Percentiles rank a stretch among this genome's conserved stretches.
These are phyloP conservation scores for Copsychus sechellarum DNA, from an alignment of 2,113 vertebrate species.

Conservation along the genomic window DNA sequence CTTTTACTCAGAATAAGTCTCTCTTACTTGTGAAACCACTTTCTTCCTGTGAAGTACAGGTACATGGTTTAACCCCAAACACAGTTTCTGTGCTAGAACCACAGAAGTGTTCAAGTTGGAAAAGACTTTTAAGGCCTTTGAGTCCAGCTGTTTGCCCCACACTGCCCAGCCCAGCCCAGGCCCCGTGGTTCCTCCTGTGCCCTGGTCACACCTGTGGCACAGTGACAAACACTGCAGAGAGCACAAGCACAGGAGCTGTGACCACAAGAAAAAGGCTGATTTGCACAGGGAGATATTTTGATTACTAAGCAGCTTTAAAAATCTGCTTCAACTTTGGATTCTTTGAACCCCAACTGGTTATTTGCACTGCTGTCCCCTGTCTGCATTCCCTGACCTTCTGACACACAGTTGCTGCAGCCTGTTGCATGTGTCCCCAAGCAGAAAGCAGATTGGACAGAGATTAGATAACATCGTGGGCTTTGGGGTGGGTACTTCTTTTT, in stretches of 20 bases:
- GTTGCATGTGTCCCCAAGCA: constrained; percentile 55
- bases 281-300: not conserved
- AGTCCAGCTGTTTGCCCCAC: rapidly evolving
- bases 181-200: not conserved
- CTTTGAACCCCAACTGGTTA: not conserved
- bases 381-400: constrained; percentile 55
- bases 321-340: constrained; percentile 36
- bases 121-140: not conserved
- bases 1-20: not conserved
- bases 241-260: not conserved
- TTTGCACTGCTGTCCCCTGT: constrained; percentile 33
- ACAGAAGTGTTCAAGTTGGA: not conserved
- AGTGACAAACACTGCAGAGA: not conserved
- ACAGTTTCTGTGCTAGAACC: not conserved
- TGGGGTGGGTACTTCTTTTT: constrained; percentile 59
- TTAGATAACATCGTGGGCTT: constrained; percentile 54
- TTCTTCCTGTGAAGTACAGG: not conserved
- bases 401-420: constrained; percentile 53
- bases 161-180: not conserved
- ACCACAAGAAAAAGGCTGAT: not conserved
- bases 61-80: not conserved
- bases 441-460: constrained; percentile 67
- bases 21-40: not conserved
- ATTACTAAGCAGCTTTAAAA: constrained; percentile 43
- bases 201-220: not conserved